Percentiles rank a stretch among this genome's conserved stretches.
Conservation (phyloP, 2,113 vertebrate species). For the Megaceryle maxima region DNA sequence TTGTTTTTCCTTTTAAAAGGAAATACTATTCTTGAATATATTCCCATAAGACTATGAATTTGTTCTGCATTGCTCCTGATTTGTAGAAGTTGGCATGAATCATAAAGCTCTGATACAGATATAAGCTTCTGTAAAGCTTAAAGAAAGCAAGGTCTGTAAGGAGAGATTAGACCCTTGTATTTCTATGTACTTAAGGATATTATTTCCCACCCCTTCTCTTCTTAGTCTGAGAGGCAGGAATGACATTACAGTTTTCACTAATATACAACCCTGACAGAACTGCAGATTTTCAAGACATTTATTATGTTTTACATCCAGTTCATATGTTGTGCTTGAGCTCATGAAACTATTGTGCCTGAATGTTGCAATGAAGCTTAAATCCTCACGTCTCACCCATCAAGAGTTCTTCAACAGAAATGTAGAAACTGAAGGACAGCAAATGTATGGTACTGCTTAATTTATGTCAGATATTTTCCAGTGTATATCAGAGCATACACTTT, state of each 20-base stretch:
- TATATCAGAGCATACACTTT: background rate
- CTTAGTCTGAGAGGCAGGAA: fast-evolving
- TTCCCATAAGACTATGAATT: background rate
- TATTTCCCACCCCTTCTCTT: background rate
- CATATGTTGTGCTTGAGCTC: background rate
- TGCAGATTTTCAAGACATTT: background rate
- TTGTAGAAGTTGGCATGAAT: background rate
- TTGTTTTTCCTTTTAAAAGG: background rate
- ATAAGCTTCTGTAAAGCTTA: background rate
- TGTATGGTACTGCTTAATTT: background rate
- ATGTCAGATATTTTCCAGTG: background rate
- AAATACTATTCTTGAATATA: background rate
- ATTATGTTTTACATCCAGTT: background rate
- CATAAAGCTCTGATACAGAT: background rate
- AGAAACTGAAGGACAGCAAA: background rate
- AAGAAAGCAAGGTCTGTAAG: background rate
- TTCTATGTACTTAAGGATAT: background rate
- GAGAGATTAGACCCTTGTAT: background rate
- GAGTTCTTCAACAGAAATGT: background rate
- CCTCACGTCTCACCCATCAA: background rate
- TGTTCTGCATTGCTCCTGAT: background rate
- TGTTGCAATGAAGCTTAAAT: background rate
- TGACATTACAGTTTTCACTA: background rate
- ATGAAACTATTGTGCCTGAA: background rate
- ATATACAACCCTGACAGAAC: background rate